Evolutionary conservation across 1,140 invertebrate species (phyloP).

Genomic region (Drosophila quadrilineata): DNA sequence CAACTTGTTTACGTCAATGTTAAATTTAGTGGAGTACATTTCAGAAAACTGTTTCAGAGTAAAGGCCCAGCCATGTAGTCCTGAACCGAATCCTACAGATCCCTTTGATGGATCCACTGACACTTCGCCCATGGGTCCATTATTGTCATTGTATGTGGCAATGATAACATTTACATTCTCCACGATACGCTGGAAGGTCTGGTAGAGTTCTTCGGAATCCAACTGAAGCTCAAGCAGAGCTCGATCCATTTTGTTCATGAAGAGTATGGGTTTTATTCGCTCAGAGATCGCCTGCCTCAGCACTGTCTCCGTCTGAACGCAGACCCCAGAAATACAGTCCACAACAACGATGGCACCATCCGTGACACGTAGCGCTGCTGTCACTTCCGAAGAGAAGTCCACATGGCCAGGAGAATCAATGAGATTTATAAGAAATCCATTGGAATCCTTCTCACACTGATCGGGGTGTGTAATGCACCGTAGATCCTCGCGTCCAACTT

Average conservation of each 20-base stretch:
- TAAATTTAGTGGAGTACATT: slow-evolving; percentile 99
- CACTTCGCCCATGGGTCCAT: slow-evolving; percentile 98
- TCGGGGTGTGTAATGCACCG: slow-evolving; percentile 93
- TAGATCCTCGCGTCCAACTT: slow-evolving; percentile 94
- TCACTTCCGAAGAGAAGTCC: slow-evolving; percentile 99
- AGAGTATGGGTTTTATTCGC: slow-evolving; percentile 98
- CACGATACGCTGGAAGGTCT: slow-evolving; percentile 99
- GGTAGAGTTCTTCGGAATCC: slow-evolving; percentile 97
- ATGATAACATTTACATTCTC: slow-evolving; percentile 99
- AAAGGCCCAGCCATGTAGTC: slow-evolving; percentile 99
- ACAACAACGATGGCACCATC: slow-evolving; percentile 99
- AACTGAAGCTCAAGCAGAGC: slow-evolving; percentile 96
- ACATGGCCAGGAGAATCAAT: slow-evolving; percentile 99
- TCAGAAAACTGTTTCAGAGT: slow-evolving; percentile 99
- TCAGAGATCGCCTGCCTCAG: slow-evolving; percentile 98
- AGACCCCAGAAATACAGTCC: slow-evolving; percentile 99
- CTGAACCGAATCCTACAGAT: slow-evolving; percentile 99
- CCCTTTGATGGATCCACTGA: slow-evolving; percentile 97
- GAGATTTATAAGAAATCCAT: slow-evolving; percentile 98
- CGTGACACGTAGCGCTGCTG: slow-evolving; percentile 98
- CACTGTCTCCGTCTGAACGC: slow-evolving; percentile 99
- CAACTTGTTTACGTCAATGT: slow-evolving; percentile 96
- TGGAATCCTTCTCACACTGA: slow-evolving; percentile 92
- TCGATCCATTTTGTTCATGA: slow-evolving; percentile 99
- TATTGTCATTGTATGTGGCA: slow-evolving; percentile 97